Evolutionary conservation across 2,888 invertebrate genomes (phyloP).

Genomic region (Drosophila prolongata): DNA sequence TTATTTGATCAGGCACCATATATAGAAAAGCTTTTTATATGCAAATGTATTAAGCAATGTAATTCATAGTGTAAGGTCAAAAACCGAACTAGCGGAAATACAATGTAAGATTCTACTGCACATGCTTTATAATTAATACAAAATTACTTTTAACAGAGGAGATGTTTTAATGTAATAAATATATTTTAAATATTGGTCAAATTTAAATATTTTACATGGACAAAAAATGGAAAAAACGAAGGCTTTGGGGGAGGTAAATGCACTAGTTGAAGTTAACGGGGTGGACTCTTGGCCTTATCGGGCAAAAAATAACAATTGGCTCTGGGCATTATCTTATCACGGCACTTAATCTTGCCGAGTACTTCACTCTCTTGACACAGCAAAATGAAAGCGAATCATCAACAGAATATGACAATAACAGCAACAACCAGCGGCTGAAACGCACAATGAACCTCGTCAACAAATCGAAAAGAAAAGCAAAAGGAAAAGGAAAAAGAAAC

Average conservation of each 20-base stretch:
- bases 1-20: constrained; percentile 4
- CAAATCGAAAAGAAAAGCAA: constrained; percentile 38
- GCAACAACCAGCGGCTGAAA: constrained; percentile 24
- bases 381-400: constrained; percentile 73
- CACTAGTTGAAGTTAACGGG: constrained; percentile 7
- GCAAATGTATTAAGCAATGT: constrained; percentile 4
- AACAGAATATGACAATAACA: constrained; percentile 35
- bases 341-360: constrained; percentile 60
- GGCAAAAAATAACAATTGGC: constrained; percentile 21
- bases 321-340: constrained; percentile 61
- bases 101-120: not conserved
- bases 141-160: too few species aligned
- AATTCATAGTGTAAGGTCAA: not conserved
- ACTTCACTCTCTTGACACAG: constrained; percentile 73
- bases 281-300: constrained; percentile 21
- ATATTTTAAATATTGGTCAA: not conserved
- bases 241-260: not conserved
- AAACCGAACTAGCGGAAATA: not conserved
- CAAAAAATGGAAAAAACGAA: not conserved
- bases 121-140: too few species aligned
- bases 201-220: not conserved
- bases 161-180: too few species aligned
- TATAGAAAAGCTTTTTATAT: constrained; percentile 19
- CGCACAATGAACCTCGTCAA: constrained; percentile 49
- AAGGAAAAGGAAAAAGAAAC: constrained; percentile 56